A percentile compares a stretch with the other conserved stretches of the same genome.
phyloP scores from a whole-genome alignment of 1,140 invertebrate genomes.

The Drosophila sp. region DNA sequence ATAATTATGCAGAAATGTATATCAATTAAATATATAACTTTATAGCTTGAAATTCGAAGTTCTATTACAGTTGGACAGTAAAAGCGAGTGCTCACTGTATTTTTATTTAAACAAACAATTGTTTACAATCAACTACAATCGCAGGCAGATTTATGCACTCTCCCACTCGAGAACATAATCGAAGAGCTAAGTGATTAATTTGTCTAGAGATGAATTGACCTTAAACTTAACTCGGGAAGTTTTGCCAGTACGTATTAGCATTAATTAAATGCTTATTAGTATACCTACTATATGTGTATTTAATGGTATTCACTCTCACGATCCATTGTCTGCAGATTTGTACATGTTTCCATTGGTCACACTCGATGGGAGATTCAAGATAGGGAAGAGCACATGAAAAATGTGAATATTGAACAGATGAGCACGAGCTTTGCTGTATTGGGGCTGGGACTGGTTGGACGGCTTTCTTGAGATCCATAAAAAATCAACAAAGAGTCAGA shows the following conservation, averaged over 20 bases:
- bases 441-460: conserved; percentile 66
- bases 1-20: no score
- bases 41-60: no score
- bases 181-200: conserved; percentile 39
- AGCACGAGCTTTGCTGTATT: conserved; percentile 29
- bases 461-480: conserved; percentile 71
- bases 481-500: conserved; percentile 23
- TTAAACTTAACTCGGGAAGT: conserved; percentile 26
- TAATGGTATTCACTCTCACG: conserved; percentile 70
- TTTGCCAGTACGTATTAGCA: conserved; percentile 39
- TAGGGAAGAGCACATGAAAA: conserved; percentile 60
- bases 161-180: conserved; percentile 28
- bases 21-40: background rate
- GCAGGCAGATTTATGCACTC: conserved; percentile 49
- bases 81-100: conserved; percentile 12
- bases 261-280: conserved; percentile 69
- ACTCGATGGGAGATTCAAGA: conserved; percentile 26
- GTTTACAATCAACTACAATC: conserved; percentile 42
- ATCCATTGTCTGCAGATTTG: conserved; percentile 57
- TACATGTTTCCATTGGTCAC: conserved; percentile 53
- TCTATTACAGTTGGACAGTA: background rate
- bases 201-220: conserved; percentile 16
- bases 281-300: conserved; percentile 32
- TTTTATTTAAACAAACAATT: conserved; percentile 46
- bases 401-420: conserved; percentile 78